These are phyloP conservation scores for Ispidina picta DNA, from an alignment of 2,797 vertebrate genomes.

Conservation along the genomic window DNA sequence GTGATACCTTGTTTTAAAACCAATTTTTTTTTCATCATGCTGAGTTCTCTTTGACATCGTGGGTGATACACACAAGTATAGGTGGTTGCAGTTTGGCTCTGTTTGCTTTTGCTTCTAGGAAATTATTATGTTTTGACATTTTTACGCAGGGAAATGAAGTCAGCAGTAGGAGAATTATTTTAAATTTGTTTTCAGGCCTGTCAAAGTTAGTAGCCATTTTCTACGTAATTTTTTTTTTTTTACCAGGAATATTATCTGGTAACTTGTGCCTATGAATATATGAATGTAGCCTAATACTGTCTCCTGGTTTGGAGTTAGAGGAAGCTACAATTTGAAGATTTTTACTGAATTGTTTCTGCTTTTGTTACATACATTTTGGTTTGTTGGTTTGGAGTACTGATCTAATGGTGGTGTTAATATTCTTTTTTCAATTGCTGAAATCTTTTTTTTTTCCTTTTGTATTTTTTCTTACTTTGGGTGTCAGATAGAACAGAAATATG, in stretches of 20 bases:
- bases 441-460: not conserved
- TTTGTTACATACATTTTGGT: not conserved
- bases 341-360: not conserved
- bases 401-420: not conserved
- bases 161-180: not conserved
- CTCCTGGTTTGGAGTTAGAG: not conserved
- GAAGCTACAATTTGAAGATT: not conserved
- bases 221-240: not conserved
- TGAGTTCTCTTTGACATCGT: not conserved
- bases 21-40: not conserved
- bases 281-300: not conserved
- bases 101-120: constrained; percentile 9
- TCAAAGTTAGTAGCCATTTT: not conserved
- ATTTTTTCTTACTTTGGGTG: not conserved
- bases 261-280: not conserved
- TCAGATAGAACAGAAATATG: not conserved
- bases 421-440: not conserved
- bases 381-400: not conserved
- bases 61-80: not conserved
- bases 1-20: not conserved
- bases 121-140: constrained; percentile 31
- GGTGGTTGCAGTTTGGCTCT: not conserved
- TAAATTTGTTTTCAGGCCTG: not conserved
- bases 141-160: constrained; percentile 2
- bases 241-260: not conserved